Evolutionary conservation across 2,113 vertebrate genomes (phyloP).

Genomic region (Symphodus melops): DNA sequence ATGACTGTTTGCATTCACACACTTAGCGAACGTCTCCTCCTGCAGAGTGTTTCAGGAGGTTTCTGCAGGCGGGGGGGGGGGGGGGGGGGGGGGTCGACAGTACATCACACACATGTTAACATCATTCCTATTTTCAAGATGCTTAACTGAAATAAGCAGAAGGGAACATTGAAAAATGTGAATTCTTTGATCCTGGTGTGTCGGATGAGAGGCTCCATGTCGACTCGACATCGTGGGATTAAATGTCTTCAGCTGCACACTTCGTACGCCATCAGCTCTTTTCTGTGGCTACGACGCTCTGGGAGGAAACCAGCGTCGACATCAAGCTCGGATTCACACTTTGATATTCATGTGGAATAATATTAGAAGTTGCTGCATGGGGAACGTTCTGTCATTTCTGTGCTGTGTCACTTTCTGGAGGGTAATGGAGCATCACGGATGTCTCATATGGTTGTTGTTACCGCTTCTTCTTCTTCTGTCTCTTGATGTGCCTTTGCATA

Average conservation of each 20-base stretch:
- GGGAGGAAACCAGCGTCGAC: slow-evolving; percentile 12
- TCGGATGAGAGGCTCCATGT: not conserved
- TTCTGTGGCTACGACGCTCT: slow-evolving; percentile 6
- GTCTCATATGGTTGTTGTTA: slow-evolving; percentile 33
- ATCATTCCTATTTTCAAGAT: too few species aligned
- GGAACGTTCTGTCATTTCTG: slow-evolving; percentile 33
- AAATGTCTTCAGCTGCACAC: not conserved
- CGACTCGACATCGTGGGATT: not conserved
- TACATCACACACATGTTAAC: too few species aligned
- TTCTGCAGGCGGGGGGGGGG: too few species aligned
- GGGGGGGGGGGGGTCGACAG: too few species aligned
- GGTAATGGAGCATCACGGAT: slow-evolving; percentile 50
- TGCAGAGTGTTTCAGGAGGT: too few species aligned
- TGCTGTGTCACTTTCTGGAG: slow-evolving; percentile 34
- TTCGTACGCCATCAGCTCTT: not conserved
- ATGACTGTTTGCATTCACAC: too few species aligned
- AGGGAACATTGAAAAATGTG: not conserved
- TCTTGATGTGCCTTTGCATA: slow-evolving; percentile 31
- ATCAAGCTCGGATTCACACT: slow-evolving; percentile 43
- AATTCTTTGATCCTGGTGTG: not conserved
- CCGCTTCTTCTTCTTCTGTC: slow-evolving; percentile 1
- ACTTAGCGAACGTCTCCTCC: too few species aligned
- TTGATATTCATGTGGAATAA: slow-evolving; percentile 50
- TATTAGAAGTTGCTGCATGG: slow-evolving; percentile 27
- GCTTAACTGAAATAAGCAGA: not conserved